Conservation (phyloP, 2,888 invertebrate genomes). For the Ochlodes sylvanus region DNA sequence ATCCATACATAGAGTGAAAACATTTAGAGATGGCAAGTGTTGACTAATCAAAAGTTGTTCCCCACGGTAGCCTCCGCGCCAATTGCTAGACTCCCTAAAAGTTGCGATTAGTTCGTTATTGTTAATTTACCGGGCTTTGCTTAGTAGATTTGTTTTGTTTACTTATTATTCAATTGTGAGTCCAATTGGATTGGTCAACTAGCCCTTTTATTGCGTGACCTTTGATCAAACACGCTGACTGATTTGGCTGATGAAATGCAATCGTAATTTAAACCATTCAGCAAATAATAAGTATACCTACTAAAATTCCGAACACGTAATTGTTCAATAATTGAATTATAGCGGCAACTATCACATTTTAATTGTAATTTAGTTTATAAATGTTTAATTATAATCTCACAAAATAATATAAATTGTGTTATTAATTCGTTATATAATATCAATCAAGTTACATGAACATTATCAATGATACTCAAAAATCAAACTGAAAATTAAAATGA, state of each 20-base stretch:
- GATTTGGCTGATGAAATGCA: too few species aligned
- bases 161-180: conserved; percentile 3
- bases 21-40: conserved; percentile 1
- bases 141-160: conserved; percentile 21
- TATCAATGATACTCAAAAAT: not conserved
- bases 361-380: too few species aligned
- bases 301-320: too few species aligned
- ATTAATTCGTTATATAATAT: too few species aligned
- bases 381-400: too few species aligned
- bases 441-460: too few species aligned
- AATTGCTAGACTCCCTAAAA: conserved; percentile 23
- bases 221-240: not conserved
- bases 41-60: conserved; percentile 15
- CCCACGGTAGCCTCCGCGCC: conserved; percentile 10
- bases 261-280: too few species aligned
- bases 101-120: conserved; percentile 30
- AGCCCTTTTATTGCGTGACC: not conserved
- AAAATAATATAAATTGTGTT: too few species aligned
- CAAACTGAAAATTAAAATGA: too few species aligned
- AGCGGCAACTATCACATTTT: too few species aligned
- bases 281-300: too few species aligned
- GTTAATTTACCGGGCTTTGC: conserved; percentile 24
- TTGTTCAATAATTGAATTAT: too few species aligned
- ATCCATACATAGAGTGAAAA: not conserved
- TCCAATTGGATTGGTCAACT: not conserved